These are phyloP conservation scores for Acestrorhynchus altus DNA, from an alignment of 2,797 vertebrate species.

Conservation along the genomic window DNA sequence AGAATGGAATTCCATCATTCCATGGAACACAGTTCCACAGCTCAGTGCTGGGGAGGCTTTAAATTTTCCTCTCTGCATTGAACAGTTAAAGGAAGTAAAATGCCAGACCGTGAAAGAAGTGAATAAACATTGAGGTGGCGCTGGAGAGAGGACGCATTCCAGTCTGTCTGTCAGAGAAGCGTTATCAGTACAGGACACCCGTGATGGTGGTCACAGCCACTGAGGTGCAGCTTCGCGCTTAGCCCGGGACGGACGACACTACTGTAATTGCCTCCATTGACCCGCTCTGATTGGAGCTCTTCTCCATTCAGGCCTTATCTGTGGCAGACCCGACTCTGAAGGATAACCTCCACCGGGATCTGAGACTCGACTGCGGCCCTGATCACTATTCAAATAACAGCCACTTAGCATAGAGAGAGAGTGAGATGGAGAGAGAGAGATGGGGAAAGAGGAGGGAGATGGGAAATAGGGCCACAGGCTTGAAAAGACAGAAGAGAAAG, in stretches of 20 bases:
- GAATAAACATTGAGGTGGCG: slow-evolving; percentile 16
- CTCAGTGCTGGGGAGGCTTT: too few species aligned
- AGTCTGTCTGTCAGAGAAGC: slow-evolving; percentile 42
- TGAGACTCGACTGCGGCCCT: neutral
- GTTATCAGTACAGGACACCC: slow-evolving; percentile 54
- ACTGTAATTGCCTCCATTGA: slow-evolving; percentile 60
- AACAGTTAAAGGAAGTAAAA: slow-evolving; percentile 32
- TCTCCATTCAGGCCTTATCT: slow-evolving; percentile 49
- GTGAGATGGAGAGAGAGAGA: neutral
- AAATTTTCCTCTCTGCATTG: neutral
- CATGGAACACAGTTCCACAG: too few species aligned
- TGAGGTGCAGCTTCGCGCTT: neutral
- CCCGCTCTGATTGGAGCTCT: slow-evolving; percentile 49
- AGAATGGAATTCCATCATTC: too few species aligned
- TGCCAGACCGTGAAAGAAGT: neutral
- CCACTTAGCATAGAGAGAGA: slow-evolving; percentile 29
- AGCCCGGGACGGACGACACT: slow-evolving; percentile 20
- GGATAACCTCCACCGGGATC: slow-evolving; percentile 43
- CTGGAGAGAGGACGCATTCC: slow-evolving; percentile 30
- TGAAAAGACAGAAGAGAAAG: neutral
- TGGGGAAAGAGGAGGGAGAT: slow-evolving; percentile 4
- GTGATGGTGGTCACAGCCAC: slow-evolving; percentile 22
- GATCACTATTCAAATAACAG: slow-evolving; percentile 36
- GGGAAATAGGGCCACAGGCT: neutral
- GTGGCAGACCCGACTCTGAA: slow-evolving; percentile 10